A percentile compares a stretch with the other conserved stretches of the same genome.
Evolutionary conservation across 2,888 invertebrate genomes (phyloP).

Genomic region (Clanis bilineata): DNA sequence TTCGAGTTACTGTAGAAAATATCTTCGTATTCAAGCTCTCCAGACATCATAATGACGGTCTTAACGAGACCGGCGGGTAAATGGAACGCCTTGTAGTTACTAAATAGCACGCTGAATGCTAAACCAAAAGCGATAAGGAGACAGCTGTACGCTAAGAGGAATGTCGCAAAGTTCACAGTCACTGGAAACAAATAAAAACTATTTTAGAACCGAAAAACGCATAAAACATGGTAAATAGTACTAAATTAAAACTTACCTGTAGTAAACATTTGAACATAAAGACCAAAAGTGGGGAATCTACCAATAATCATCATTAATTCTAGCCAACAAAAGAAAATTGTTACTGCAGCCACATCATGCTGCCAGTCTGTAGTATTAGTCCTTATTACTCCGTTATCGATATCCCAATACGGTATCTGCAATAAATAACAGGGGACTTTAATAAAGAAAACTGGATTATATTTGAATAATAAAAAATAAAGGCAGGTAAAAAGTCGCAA

Average conservation of each 20-base stretch:
- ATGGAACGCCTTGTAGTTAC: slow-evolving; percentile 88
- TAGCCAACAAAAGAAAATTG: slow-evolving; percentile 90
- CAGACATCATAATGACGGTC: slow-evolving; percentile 94
- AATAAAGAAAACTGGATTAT: background rate
- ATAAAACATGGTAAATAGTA: too few relatives aligned
- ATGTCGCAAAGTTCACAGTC: slow-evolving; percentile 91
- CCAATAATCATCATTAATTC: slow-evolving; percentile 94
- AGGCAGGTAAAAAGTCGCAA: too few relatives aligned
- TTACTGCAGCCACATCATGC: slow-evolving; percentile 90
- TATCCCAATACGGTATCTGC: slow-evolving; percentile 69
- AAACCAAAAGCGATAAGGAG: slow-evolving; percentile 90
- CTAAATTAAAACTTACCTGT: slow-evolving; percentile 76
- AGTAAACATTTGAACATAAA: slow-evolving; percentile 94
- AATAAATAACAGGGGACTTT: slow-evolving; percentile 23
- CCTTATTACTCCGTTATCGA: slow-evolving; percentile 50
- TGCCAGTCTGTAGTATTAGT: slow-evolving; percentile 84
- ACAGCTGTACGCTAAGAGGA: slow-evolving; percentile 90
- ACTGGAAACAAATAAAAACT: slow-evolving; percentile 71
- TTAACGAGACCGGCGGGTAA: slow-evolving; percentile 86
- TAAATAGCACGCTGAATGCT: slow-evolving; percentile 91
- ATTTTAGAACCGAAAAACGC: too few relatives aligned
- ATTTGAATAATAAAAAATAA: too few relatives aligned
- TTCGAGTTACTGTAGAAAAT: slow-evolving; percentile 86
- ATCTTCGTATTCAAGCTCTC: slow-evolving; percentile 92
- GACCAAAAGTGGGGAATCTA: slow-evolving; percentile 91